Evolutionary conservation across 2,797 vertebrate genomes (phyloP).

Genomic region (Decapterus maruadsi): DNA sequence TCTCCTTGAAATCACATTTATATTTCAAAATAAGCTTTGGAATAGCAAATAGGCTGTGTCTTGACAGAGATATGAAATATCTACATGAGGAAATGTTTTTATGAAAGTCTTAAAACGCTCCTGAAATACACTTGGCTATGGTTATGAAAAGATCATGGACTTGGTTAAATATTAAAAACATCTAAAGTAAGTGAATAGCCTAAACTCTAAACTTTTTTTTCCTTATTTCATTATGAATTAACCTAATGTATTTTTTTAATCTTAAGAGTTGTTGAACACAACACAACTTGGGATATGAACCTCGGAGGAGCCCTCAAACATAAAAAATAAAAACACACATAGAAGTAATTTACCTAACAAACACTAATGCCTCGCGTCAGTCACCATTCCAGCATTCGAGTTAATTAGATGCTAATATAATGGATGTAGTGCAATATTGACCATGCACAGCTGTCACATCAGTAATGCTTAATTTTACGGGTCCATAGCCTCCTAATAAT

Average conservation of each 20-base stretch:
- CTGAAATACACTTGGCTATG: neutral
- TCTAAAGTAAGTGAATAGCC: neutral
- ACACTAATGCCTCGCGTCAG: neutral
- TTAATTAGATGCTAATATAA: constrained; percentile 42
- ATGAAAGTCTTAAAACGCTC: neutral
- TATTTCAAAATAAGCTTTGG: neutral
- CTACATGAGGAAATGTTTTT: neutral
- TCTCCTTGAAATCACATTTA: neutral
- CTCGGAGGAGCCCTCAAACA: neutral
- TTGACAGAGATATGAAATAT: neutral
- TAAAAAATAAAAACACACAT: neutral
- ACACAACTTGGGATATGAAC: neutral
- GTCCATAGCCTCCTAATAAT: neutral
- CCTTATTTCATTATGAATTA: neutral
- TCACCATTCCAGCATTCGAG: neutral
- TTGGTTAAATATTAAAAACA: neutral
- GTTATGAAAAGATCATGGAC: neutral
- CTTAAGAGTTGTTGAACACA: neutral
- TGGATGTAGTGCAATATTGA: constrained; percentile 5
- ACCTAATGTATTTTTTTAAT: neutral
- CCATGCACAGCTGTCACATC: neutral
- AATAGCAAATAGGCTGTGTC: neutral
- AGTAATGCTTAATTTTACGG: constrained; percentile 11
- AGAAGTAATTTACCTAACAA: constrained; percentile 3
- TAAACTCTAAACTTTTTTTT: no score